phyloP scores from a whole-genome alignment of 2,113 vertebrate genomes.

The Melanocharis versteri region DNA sequence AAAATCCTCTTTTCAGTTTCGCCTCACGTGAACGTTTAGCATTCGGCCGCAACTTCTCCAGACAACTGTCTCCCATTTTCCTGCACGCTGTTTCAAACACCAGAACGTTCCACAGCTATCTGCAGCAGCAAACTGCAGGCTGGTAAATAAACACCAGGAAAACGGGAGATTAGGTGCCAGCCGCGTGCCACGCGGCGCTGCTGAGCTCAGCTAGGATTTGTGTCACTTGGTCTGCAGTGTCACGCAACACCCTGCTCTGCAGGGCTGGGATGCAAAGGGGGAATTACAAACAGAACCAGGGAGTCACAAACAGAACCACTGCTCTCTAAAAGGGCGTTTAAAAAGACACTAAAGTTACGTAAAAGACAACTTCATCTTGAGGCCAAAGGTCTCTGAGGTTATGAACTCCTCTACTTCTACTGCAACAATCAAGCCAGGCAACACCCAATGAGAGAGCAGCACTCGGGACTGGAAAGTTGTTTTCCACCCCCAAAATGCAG shows the following conservation, averaged over 20 bases:
- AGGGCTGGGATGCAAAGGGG: background rate
- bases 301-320: background rate
- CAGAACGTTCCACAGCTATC: background rate
- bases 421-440: background rate
- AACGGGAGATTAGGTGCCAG: background rate
- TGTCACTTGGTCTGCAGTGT: background rate
- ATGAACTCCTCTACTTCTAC: rapidly evolving
- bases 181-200: background rate
- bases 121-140: background rate
- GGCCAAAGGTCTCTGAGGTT: rapidly evolving
- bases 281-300: too few relatives aligned
- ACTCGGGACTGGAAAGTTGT: rapidly evolving
- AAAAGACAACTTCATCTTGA: background rate
- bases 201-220: background rate
- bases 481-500: background rate
- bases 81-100: background rate
- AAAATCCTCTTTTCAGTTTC: background rate
- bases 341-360: rapidly evolving
- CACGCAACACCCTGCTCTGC: background rate
- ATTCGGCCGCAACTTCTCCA: background rate
- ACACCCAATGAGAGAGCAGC: too few relatives aligned
- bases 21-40: rapidly evolving
- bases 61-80: background rate
- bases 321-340: rapidly evolving
- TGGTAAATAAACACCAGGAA: background rate